These are phyloP conservation scores for Emys orbicularis DNA, from an alignment of 2,797 vertebrate species.

Conservation along the genomic window DNA sequence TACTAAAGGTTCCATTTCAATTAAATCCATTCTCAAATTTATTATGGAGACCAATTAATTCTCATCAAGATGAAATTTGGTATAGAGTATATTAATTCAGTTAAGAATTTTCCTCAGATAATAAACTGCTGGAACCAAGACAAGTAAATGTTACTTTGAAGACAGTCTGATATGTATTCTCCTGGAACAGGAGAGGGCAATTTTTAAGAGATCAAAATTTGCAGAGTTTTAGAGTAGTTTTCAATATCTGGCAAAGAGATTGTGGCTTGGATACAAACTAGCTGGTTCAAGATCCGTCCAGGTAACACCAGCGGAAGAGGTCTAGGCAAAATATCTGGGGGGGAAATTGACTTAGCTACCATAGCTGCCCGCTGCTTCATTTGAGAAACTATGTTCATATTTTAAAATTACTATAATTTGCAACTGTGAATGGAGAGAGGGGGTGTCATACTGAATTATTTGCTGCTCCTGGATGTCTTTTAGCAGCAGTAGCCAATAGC, in stretches of 20 bases:
- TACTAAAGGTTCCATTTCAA: not conserved
- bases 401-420: not conserved
- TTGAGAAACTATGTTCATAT: not conserved
- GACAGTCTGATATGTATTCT: not conserved
- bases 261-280: not conserved
- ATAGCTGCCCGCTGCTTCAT: too few relatives aligned
- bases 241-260: not conserved
- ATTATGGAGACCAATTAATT: not conserved
- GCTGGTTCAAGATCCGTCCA: not conserved
- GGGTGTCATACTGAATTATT: not conserved
- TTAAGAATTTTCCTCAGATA: not conserved
- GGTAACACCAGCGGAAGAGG: not conserved
- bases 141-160: not conserved
- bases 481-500: fast-evolving
- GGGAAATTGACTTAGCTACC: not conserved
- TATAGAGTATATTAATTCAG: not conserved
- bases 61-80: constrained; percentile 2
- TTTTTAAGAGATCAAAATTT: not conserved
- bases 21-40: not conserved
- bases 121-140: not conserved
- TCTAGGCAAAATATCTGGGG: not conserved
- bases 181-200: not conserved
- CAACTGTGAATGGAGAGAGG: too few relatives aligned
- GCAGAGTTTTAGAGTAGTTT: not conserved
- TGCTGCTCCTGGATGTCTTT: not conserved